A percentile compares a stretch with the other conserved stretches of the same genome.
Conservation (phyloP, 1,140 invertebrate genomes). For the Drosophila murphyi region DNA sequence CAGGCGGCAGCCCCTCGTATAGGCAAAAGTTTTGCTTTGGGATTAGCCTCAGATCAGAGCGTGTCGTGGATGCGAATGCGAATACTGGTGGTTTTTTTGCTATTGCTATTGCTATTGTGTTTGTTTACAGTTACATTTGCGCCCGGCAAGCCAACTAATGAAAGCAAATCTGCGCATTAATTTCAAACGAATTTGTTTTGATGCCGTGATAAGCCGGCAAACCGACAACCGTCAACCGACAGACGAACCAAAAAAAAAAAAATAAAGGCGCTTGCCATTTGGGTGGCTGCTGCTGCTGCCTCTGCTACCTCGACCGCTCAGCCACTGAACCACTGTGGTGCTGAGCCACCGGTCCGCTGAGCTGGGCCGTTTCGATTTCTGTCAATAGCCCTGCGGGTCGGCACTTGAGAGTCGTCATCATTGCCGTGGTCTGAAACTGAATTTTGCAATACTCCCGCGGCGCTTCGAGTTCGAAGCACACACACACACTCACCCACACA, state of each 20-base stretch:
- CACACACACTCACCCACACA: conserved; percentile 24
- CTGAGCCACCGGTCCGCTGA: conserved; percentile 30
- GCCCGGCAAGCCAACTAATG: conserved; percentile 73
- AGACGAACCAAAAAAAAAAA: conserved; percentile 12
- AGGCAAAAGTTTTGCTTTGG: conserved; percentile 74
- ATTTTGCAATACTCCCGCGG: conserved; percentile 70
- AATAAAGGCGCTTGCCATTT: conserved; percentile 70
- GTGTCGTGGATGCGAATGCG: conserved; percentile 49
- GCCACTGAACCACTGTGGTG: background rate
- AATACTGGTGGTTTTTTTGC: conserved; percentile 59
- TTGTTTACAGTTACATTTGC: conserved; percentile 74
- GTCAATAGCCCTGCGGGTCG: conserved; percentile 77
- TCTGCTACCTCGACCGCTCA: conserved; percentile 13
- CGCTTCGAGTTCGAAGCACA: conserved; percentile 29
- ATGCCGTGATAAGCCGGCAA: conserved; percentile 80
- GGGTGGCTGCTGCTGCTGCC: conserved; percentile 44
- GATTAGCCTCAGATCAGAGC: conserved; percentile 69
- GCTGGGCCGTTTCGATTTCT: conserved; percentile 73
- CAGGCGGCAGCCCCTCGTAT: conserved; percentile 51
- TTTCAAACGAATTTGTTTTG: conserved; percentile 84
- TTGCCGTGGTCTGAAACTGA: conserved; percentile 65
- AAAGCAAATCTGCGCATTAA: conserved; percentile 84
- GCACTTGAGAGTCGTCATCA: conserved; percentile 70
- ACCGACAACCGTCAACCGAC: conserved; percentile 32
- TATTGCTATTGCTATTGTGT: conserved; percentile 54